Base-by-base conservation (phyloP, 2,113 vertebrate species). In the Polypterus bichir region DNA sequence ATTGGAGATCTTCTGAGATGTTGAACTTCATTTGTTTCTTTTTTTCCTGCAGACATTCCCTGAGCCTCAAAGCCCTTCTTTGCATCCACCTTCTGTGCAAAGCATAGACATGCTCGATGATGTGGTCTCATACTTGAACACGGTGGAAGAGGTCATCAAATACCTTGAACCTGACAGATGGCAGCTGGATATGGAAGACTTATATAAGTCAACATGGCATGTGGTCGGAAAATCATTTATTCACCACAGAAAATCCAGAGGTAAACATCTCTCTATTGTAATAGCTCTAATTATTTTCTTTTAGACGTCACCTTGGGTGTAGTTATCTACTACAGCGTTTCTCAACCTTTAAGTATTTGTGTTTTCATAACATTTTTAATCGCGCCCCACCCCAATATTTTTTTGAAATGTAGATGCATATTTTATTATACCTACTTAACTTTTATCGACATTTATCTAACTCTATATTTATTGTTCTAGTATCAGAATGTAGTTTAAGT, bases 61-160 rank as follows among this genome's bases (percentile, higher is more conserved):
- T 57, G 89, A 89, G 71, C 74, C 84, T 0, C 83, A 79, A 45
- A 77, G 69, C 45, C 86, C 89, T 1, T 88, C 81, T 0, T 62
- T 74, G 51, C 61, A 83, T 0, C 80, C 87, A 5, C 76, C 87
- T 0, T 81, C 90, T 48, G 74, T 81, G 67, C 75, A 92, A 70
- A 89, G 84, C 0, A 71, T 94, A 59, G 92, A 97, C 63, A 80
- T 88, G 47, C 69, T 98, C 49, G 91, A 88, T 54, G 89, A 92
- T 0, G 84, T 86, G 0, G 87, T 98, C 3, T 74, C 87, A 8
- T 85, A 72, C 4, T 90, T 98, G 5, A 81, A 83, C 64, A 97
- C 94, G 0, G 77, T 98, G 78, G 96, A 98, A 80, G 94, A 98
- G 67, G 90, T 98, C n/a, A 91, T 98, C 80, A 91, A 91, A 47